Conservation (phyloP, 2,797 vertebrate species). For the Mus caroli region DNA sequence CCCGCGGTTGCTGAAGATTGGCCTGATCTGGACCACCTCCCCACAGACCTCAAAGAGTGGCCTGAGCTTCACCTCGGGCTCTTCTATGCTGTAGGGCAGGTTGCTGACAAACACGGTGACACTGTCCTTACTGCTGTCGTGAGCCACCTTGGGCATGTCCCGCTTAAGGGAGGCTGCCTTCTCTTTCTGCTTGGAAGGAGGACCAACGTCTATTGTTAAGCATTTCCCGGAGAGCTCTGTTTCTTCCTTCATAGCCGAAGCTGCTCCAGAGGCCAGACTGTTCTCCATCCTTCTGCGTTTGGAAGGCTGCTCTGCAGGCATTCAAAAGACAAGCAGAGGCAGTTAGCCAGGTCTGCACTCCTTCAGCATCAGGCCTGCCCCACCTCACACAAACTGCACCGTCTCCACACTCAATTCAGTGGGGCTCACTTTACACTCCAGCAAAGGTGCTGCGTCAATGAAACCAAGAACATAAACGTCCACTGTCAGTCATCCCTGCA, state of each 20-base stretch:
- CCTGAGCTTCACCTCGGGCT: slow-evolving; percentile 92
- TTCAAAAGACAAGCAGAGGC: background rate
- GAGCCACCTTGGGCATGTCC: slow-evolving; percentile 87
- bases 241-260: slow-evolving; percentile 91
- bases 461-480: background rate
- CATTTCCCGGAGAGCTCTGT: slow-evolving; percentile 89
- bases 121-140: slow-evolving; percentile 92
- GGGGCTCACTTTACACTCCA: background rate
- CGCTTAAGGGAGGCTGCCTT: slow-evolving; percentile 85
- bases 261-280: slow-evolving; percentile 75
- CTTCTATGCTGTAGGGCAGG: slow-evolving; percentile 93
- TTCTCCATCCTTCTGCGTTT: slow-evolving; percentile 91
- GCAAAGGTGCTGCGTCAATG: background rate
- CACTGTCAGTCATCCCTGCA: background rate
- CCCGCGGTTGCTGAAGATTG: slow-evolving; percentile 92
- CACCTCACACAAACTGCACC: background rate
- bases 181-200: slow-evolving; percentile 85
- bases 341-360: fast-evolving
- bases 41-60: slow-evolving; percentile 93
- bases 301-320: slow-evolving; percentile 87
- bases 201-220: slow-evolving; percentile 55
- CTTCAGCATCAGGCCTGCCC: background rate
- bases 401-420: background rate
- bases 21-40: slow-evolving; percentile 92
- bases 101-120: slow-evolving; percentile 97